These are phyloP conservation scores for Eupleurogrammus muticus DNA, from an alignment of 2,797 vertebrate species.

Conservation along the genomic window DNA sequence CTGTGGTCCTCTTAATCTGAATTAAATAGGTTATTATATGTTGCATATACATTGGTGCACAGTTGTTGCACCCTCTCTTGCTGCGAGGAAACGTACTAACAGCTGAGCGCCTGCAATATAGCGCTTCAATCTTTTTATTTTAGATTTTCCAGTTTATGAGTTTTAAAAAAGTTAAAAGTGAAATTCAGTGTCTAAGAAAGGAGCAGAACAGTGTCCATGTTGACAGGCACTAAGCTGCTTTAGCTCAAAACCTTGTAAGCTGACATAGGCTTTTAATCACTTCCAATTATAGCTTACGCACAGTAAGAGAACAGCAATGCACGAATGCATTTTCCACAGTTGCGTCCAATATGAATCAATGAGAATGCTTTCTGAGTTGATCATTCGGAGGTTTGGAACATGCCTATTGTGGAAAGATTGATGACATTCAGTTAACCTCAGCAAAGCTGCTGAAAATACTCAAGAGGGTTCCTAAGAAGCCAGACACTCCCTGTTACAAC, in stretches of 20 bases:
- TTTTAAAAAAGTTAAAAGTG: no score
- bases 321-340: neutral
- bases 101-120: no score
- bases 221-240: constrained; percentile 76
- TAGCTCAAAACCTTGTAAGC: constrained; percentile 78
- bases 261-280: constrained; percentile 76
- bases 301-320: constrained; percentile 48
- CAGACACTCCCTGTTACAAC: constrained; percentile 3
- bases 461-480: constrained; percentile 4
- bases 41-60: no score
- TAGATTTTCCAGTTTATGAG: no score
- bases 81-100: no score
- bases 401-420: neutral
- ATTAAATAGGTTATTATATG: neutral
- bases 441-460: constrained; percentile 13
- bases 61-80: no score
- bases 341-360: neutral
- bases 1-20: neutral
- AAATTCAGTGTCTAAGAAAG: neutral
- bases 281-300: constrained; percentile 75
- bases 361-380: neutral
- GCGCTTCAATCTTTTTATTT: no score
- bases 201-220: constrained; percentile 44
- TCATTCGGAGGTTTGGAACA: neutral
- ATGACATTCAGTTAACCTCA: constrained; percentile 16